Conservation (phyloP, 1,140 invertebrate genomes). For the Apis florea region DNA sequence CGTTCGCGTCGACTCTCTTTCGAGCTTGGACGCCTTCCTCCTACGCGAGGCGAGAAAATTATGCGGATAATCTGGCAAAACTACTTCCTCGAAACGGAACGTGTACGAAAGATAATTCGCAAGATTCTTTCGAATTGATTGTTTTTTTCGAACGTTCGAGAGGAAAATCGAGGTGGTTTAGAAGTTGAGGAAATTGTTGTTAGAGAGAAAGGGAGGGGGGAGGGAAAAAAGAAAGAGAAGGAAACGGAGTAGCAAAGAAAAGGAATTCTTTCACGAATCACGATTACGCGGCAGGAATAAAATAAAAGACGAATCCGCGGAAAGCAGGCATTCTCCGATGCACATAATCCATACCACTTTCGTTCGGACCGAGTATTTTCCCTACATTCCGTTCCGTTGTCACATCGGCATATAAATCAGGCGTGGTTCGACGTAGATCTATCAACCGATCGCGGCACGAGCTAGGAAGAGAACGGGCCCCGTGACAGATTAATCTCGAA, state of each 20-base stretch:
- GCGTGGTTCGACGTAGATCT: slow-evolving; percentile 66
- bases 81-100: too few species aligned
- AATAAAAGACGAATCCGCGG: neutral
- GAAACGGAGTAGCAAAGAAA: too few species aligned
- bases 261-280: neutral
- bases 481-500: slow-evolving; percentile 67
- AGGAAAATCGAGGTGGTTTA: too few species aligned
- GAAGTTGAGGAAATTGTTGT: too few species aligned
- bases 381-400: slow-evolving; percentile 51
- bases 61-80: neutral
- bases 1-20: slow-evolving; percentile 19
- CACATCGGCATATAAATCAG: slow-evolving; percentile 59
- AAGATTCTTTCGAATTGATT: too few species aligned
- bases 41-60: slow-evolving; percentile 15
- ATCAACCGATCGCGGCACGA: slow-evolving; percentile 58
- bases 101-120: too few species aligned
- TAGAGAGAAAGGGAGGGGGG: too few species aligned
- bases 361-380: slow-evolving; percentile 6
- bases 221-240: too few species aligned
- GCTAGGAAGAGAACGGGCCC: slow-evolving; percentile 62
- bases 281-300: neutral
- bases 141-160: too few species aligned
- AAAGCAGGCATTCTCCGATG: neutral
- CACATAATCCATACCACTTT: neutral
- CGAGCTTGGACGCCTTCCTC: neutral